These are phyloP conservation scores for Smittia aterrima DNA, from an alignment of 2,888 invertebrate genomes.

Conservation along the genomic window DNA sequence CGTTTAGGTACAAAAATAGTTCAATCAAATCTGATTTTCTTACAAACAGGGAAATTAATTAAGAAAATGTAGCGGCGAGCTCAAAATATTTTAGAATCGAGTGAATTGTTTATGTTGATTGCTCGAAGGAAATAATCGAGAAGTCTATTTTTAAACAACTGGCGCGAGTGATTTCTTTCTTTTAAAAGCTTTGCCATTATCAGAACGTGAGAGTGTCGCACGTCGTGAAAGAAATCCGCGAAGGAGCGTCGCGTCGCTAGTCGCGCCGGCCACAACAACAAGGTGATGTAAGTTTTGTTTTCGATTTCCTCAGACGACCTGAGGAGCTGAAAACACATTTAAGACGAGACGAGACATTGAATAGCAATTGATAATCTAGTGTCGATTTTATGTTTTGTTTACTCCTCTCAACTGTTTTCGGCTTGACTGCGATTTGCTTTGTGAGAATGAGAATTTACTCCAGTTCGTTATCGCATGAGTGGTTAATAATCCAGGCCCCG, in stretches of 20 bases:
- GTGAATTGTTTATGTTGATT: not conserved
- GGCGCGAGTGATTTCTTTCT: not conserved
- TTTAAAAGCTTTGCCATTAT: not conserved
- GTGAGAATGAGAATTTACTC: not conserved
- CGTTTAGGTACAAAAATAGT: no score
- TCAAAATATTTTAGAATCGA: slow-evolving; percentile 11
- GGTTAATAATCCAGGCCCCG: not conserved
- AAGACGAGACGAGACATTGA: slow-evolving; percentile 4
- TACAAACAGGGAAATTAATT: slow-evolving; percentile 19
- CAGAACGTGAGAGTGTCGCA: not conserved
- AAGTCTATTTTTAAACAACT: not conserved
- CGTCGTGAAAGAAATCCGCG: not conserved
- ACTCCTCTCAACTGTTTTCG: not conserved
- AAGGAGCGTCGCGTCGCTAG: no score
- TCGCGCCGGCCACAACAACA: not conserved
- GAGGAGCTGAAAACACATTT: not conserved
- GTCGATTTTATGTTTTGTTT: not conserved
- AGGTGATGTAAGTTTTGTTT: not conserved
- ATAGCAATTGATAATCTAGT: slow-evolving; percentile 11
- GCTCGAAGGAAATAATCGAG: not conserved
- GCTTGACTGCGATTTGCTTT: not conserved
- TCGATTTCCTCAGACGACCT: not conserved
- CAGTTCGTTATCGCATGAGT: not conserved
- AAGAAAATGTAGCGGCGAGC: not conserved
- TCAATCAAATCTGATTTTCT: slow-evolving; percentile 10